Base-by-base conservation (phyloP, 2,888 invertebrate species). In the Branchellion lobata region DNA sequence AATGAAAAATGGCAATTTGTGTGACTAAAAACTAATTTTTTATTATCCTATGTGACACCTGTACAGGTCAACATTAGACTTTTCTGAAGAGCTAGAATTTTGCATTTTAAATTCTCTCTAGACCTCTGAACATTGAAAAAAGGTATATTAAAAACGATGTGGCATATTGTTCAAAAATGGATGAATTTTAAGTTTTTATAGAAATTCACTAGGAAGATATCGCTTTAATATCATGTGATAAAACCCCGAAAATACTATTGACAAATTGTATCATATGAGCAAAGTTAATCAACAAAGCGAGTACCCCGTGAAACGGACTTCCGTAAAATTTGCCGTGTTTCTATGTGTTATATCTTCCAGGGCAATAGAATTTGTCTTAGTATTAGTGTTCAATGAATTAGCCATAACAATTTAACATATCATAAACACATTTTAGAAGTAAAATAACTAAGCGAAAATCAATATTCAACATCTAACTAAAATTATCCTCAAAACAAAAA, bases 161-260 rank as follows among this genome's bases (percentile, higher is more conserved):
- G n/a, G n/a, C n/a, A n/a, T n/a, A n/a, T n/a, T n/a, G n/a, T n/a
- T n/a, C n/a, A n/a, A n/a, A n/a, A n/a, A n/a, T n/a, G n/a, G n/a
- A n/a, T n/a, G n/a, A n/a, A n/a, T n/a, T n/a, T n/a, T n/a, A n/a
- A n/a, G n/a, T n/a, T n/a, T n/a, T n/a, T n/a, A n/a, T n/a, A n/a
- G n/a, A n/a, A n/a, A n/a, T n/a, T n/a, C n/a, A n/a, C n/a, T n/a
- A n/a, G n/a, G n/a, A n/a, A n/a, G n/a, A n/a, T n/a, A n/a, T n/a
- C n/a, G n/a, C n/a, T 3, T 57, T 57, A 5, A 57, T n/a, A 57
- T 57, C 61, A 57, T 57, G 61, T 57, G 61, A 57, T 57, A 57
- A 57, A 57, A 18, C 3, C 24, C 24, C 21, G 5, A 24, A 57
- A 57, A 57, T 24, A 57, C 5, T 5, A 57, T n/a, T 57, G 5